These are phyloP conservation scores for Orcinus orca DNA, from an alignment of 2,113 vertebrate genomes.

Conservation along the genomic window DNA sequence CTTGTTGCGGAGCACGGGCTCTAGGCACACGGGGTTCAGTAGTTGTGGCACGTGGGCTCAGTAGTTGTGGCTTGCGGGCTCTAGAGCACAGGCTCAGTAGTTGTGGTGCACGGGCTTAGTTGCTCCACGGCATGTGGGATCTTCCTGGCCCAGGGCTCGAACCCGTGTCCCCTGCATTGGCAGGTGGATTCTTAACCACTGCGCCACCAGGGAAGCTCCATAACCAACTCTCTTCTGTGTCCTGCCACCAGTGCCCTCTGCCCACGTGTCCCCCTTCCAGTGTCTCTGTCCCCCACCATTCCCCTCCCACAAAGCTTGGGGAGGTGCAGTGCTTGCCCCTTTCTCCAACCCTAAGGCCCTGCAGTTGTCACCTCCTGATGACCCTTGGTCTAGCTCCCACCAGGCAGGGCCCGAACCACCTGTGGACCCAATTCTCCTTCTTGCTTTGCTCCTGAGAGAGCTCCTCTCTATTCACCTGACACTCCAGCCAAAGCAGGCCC, in stretches of 20 bases:
- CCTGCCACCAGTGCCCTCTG: neutral
- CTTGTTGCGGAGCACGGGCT: too few relatives aligned
- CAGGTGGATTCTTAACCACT: too few relatives aligned
- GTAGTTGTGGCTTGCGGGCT: too few relatives aligned
- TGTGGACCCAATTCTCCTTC: neutral
- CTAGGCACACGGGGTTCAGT: too few relatives aligned
- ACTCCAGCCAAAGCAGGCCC: neutral
- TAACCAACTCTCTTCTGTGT: neutral
- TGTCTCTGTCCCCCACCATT: neutral
- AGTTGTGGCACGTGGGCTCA: too few relatives aligned
- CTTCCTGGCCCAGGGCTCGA: too few relatives aligned
- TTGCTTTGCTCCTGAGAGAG: neutral
- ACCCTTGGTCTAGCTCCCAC: neutral
- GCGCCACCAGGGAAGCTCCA: neutral
- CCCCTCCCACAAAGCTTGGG: neutral
- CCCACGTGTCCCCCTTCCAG: rapidly evolving
- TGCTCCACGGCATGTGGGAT: too few relatives aligned
- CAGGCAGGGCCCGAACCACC: neutral
- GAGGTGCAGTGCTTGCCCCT: neutral
- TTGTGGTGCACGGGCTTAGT: too few relatives aligned
- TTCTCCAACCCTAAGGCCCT: neutral
- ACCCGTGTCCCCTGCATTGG: too few relatives aligned
- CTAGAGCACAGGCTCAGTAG: too few relatives aligned
- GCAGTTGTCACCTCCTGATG: neutral
- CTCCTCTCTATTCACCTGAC: neutral